Conservation (phyloP, 2,113 vertebrate species). For the Agelaius tricolor region DNA sequence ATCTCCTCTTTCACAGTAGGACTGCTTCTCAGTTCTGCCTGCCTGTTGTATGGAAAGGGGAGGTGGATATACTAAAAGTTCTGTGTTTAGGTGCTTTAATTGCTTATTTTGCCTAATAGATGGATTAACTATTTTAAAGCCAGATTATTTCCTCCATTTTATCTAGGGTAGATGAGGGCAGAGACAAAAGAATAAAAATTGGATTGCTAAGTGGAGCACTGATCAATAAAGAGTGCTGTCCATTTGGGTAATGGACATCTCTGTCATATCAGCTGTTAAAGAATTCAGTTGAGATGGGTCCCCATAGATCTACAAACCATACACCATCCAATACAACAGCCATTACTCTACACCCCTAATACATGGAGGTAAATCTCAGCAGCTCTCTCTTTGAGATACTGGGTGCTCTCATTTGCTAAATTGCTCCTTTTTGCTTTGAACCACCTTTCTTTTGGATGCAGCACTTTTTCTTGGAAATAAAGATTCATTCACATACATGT, state of each 20-base stretch:
- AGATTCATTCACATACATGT: neutral
- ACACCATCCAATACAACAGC: constrained; percentile 52
- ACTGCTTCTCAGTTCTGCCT: constrained; percentile 27
- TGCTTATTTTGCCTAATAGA: constrained; percentile 56
- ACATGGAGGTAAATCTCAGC: constrained; percentile 54
- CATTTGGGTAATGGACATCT: constrained; percentile 93
- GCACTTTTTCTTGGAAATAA: neutral
- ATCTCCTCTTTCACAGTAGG: neutral
- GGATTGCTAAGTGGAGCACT: constrained; percentile 76
- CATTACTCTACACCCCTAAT: constrained; percentile 53
- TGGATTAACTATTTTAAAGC: constrained; percentile 77
- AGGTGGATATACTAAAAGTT: neutral
- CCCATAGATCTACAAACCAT: constrained; percentile 79
- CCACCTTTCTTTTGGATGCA: neutral
- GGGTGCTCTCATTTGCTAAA: constrained; percentile 12
- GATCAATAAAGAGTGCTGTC: constrained; percentile 92
- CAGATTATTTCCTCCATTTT: constrained; percentile 69
- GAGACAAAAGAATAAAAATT: constrained; percentile 85
- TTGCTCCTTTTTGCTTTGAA: constrained; percentile 43
- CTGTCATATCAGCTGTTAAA: constrained; percentile 81
- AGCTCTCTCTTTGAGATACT: constrained; percentile 44
- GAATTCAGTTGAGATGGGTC: constrained; percentile 83
- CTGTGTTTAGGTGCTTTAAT: constrained; percentile 66
- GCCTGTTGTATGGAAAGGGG: neutral
- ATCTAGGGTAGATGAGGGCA: constrained; percentile 69